A percentile compares a stretch with the other conserved stretches of the same genome.
phyloP scores from a whole-genome alignment of 2,888 invertebrate genomes.

The Chouioia cunea region DNA sequence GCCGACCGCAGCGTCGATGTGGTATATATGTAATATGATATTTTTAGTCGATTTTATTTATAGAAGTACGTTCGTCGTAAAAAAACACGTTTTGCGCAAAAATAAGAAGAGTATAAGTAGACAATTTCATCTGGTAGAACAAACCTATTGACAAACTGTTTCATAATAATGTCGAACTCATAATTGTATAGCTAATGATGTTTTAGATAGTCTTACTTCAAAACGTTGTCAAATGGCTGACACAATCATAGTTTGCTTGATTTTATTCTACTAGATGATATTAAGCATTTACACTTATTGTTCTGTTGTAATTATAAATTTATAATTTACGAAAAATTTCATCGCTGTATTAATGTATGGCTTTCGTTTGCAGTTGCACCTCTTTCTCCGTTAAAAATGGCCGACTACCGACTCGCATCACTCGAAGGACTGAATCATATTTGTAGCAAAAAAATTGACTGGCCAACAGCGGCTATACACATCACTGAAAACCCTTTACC shows the following conservation, averaged over 20 bases:
- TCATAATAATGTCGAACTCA: too few species aligned
- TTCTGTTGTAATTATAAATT: too few species aligned
- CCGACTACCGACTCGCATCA: constrained; percentile 75
- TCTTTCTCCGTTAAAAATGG: constrained; percentile 79
- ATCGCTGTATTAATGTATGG: constrained; percentile 41
- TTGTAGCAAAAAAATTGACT: constrained; percentile 69
- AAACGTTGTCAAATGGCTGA: too few species aligned
- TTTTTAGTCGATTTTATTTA: constrained; percentile 21
- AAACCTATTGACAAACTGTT: not conserved
- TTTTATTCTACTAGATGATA: too few species aligned
- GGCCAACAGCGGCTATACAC: constrained; percentile 77
- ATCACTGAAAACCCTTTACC: constrained; percentile 86
- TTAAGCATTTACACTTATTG: too few species aligned
- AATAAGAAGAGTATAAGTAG: constrained; percentile 18
- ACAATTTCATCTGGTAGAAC: constrained; percentile 16
- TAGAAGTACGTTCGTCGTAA: not conserved
- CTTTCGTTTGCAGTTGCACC: constrained; percentile 76
- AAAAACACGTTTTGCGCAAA: constrained; percentile 18
- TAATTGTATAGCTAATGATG: too few species aligned
- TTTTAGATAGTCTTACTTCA: too few species aligned
- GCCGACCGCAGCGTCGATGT: constrained; percentile 32
- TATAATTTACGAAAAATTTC: constrained; percentile 15
- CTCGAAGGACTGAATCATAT: constrained; percentile 71
- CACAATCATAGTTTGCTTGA: too few species aligned
- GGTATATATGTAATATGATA: constrained; percentile 17